Base-by-base conservation (phyloP, 2,113 vertebrate species). In the Stegastes partitus region DNA sequence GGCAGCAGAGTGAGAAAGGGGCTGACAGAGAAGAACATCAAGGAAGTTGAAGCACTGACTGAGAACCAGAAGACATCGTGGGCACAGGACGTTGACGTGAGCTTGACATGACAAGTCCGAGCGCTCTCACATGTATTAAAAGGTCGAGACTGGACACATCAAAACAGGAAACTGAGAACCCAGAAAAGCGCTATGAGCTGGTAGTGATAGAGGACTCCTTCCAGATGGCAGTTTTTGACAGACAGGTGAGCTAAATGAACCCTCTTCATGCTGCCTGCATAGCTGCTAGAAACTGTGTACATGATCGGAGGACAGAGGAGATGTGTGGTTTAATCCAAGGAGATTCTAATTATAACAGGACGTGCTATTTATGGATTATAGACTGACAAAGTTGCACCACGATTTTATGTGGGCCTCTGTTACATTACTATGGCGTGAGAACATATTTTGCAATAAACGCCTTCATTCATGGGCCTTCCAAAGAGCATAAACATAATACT, bases 101-200 rank as follows among this genome's bases (percentile, higher is more conserved):
- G 51, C 42, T 25, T 87, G 92, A 93, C 65, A 53, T 3, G 70
- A 89, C 86, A 68, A 67, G 69, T 56, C 67, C 37, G 74, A 86
- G 78, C 87, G 78, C 72, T 80, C 79, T 90, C 81, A 89, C 85
- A 69, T 66, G 69, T 51, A 42, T 55, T 92, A 85, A 93, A 92
- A 92, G 85, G 81, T 91, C 34, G 57, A 65, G 82, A 90, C 82
- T 73, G 83, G 83, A 70, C 75, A 72, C 51, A 84, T 92, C 89
- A 90, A 90, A 92, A 93, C 87, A 79, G 45, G 51, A 58, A 79
- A 71, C 16, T 18, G 79, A 87, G 77, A 73, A 70, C 75, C 57
- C 79, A 75, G 28, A 69, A 39, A 42, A 18, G 69, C 14, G 79
- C 34, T 70, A 50, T 59, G 65, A 75, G 54, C 61, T 71, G 74